Evolutionary conservation across 2,113 vertebrate genomes (phyloP), one percentile per base, ranked within the genome.

Genomic region (Colossoma macropomum): DNA sequence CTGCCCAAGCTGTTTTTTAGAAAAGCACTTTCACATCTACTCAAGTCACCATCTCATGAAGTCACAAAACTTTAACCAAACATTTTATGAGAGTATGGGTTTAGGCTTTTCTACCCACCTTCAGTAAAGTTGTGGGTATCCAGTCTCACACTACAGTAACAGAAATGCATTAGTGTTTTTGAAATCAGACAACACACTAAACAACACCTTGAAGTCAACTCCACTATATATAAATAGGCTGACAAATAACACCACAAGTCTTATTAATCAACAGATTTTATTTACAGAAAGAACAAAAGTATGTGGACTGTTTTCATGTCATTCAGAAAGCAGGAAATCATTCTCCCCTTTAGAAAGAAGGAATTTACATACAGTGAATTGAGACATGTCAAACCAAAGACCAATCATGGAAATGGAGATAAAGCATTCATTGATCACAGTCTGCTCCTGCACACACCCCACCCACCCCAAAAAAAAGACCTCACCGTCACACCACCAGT

Each of bases 221-320:
- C 15, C 28, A 52, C 27, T 21, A 8, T n/a, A 59, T 34, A 8
- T 4, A 62, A 23, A 41, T 23, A 19, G 10, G 34, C 52, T 45
- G 25, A 85, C 84, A 78, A 81, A 76, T 56, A 45, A 77, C 78
- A 76, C 62, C 81, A 87, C 77, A 63, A 68, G 75, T 87, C 85
- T 90, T 94, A 94, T 93, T 93, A 94, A 94, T 93, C 89, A 94
- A 94, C 93, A 93, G 84, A 92, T 89, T 95, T 94, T 95, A 95
- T 95, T 95, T 95, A 94, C 94, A 94, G 89, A 94, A 94, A 92
- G 69, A 88, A 94, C 86, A 92, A 92, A 92, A 91, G 87, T 91
- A 92, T 92, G 91, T 92, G 90, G 89, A 89, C 86, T 79, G 88
- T 92, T 92, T 91, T 86, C 87, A 88, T 89, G 91, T 86, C 92